These are phyloP conservation scores for Hololepta plana DNA, from an alignment of 2,888 invertebrate genomes.

Conservation along the genomic window DNA sequence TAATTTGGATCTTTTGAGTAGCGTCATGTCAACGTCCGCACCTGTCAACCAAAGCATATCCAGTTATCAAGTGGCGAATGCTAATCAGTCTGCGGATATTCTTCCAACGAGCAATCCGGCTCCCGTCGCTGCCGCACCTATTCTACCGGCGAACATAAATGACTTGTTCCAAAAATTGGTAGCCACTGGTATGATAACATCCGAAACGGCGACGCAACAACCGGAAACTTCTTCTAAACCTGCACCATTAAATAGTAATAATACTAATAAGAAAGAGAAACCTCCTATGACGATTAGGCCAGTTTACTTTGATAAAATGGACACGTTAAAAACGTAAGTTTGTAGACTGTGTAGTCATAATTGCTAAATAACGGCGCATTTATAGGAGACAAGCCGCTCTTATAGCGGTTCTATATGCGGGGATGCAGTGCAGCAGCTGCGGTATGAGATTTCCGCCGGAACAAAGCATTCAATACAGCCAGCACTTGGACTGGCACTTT, in stretches of 20 bases:
- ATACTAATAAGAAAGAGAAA: slow-evolving; percentile 4
- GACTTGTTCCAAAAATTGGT: slow-evolving; percentile 74
- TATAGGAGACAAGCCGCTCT: slow-evolving; percentile 54
- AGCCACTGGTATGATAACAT: slow-evolving; percentile 60
- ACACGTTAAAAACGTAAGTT: slow-evolving; percentile 54
- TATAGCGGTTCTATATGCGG: slow-evolving; percentile 56
- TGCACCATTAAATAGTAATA: slow-evolving; percentile 1
- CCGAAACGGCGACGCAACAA: slow-evolving; percentile 10
- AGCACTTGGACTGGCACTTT: slow-evolving; percentile 99
- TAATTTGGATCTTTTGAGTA: slow-evolving; percentile 44
- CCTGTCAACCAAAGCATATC: slow-evolving; percentile 23
- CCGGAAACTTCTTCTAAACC: slow-evolving; percentile 3
- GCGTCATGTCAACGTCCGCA: slow-evolving; percentile 42
- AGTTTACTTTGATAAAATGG: slow-evolving; percentile 48
- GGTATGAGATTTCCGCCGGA: slow-evolving; percentile 86
- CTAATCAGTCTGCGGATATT: too few species aligned
- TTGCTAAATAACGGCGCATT: slow-evolving; percentile 8
- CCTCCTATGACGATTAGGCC: slow-evolving; percentile 26
- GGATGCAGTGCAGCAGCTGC: slow-evolving; percentile 93
- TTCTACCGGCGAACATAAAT: slow-evolving; percentile 40
- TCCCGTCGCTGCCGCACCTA: slow-evolving; percentile 21
- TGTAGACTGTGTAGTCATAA: slow-evolving; percentile 4
- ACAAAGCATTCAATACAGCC: slow-evolving; percentile 75
- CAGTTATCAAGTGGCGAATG: slow-evolving; percentile 34
- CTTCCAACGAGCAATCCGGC: slow-evolving; percentile 5